Evolutionary conservation across 1,140 invertebrate genomes (phyloP), one percentile per base, ranked within the genome.

Genomic region (Platyura marginata): DNA sequence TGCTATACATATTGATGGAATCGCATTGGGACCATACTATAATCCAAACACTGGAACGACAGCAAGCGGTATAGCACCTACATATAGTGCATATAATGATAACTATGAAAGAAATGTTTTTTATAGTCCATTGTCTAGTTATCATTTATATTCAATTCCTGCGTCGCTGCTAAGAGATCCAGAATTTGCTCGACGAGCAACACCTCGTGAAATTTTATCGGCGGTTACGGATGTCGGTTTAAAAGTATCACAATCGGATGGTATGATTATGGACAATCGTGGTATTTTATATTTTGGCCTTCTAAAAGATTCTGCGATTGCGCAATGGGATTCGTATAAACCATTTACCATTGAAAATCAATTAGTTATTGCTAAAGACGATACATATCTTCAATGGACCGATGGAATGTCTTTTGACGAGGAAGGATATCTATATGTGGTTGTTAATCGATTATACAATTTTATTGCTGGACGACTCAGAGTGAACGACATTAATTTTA

Each of bases 361-460:
- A 45, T 58, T 69, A n/a, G 67, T 77, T 18, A 71, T 81, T 35
- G 69, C 74, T 3, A 62, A 69, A 40, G 75, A 80, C 55, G 63
- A 70, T 8, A 66, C 64, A 21, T 68, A 70, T 35, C 71, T 80
- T 51, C 75, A 80, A 51, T 82, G 79, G 78, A 70, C 77, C 0
- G 73, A 77, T 47, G 69, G 68, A n/a, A 79, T 82, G 50, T 68
- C 69, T 3, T 75, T 81, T 47, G 77, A 81, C 51, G 63, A 70
- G 33, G 53, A 65, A 20, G 77, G 75, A 8, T 67, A 69, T 46
- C 51, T 80, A 1, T 79, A 71, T 55, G 69, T 76, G 5, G 65
- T 78, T 3, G 65, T 76, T 2, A 81, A 81, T 52, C 59, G 68
- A n/a, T 48, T 79, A 21, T 73, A 72, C 46, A 75, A 74, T 46